A percentile compares a stretch with the other conserved stretches of the same genome.
Evolutionary conservation across 1,140 invertebrate species (phyloP).

Genomic region (Trichonephila inaurata): DNA sequence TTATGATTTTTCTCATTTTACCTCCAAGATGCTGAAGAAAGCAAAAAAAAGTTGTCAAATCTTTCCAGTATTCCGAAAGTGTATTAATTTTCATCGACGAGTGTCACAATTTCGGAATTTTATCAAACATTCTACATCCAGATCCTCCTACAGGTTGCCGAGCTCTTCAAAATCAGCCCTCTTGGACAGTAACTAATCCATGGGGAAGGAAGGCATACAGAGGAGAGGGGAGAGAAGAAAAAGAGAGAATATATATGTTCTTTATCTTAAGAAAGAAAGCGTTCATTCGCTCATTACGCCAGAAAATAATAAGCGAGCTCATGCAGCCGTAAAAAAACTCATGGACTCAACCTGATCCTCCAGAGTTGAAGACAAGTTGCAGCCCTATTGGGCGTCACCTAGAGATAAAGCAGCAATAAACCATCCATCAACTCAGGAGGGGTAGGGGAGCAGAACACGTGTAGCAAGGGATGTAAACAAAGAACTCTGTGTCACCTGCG

Average conservation of each 20-base stretch:
- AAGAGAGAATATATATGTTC: not conserved
- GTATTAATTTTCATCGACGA: no score
- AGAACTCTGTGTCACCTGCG: conserved; percentile 64
- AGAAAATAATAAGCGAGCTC: conserved; percentile 2
- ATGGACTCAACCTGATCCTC: not conserved
- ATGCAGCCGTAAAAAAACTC: not conserved
- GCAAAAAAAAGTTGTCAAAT: no score
- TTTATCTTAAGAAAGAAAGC: not conserved
- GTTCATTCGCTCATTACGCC: not conserved
- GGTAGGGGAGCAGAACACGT: conserved; percentile 33
- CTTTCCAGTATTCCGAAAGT: no score
- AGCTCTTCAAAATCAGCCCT: not conserved
- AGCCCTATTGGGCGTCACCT: conserved; percentile 47
- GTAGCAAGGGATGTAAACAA: conserved; percentile 73
- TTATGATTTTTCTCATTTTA: no score
- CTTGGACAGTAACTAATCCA: not conserved
- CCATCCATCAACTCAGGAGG: conserved; percentile 45
- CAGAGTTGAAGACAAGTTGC: conserved; percentile 18
- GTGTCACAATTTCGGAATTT: not conserved
- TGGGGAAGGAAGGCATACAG: not conserved
- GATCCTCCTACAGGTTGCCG: not conserved
- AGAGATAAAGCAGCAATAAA: conserved; percentile 61
- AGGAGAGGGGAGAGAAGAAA: not conserved
- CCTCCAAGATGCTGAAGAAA: no score
- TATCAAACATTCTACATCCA: not conserved